Evolutionary conservation across 30 jellyfish, hydroid and myxozoan genomes (phyloP), one percentile per base, ranked within the genome.

Genomic region (Cassiopea andromeda): DNA sequence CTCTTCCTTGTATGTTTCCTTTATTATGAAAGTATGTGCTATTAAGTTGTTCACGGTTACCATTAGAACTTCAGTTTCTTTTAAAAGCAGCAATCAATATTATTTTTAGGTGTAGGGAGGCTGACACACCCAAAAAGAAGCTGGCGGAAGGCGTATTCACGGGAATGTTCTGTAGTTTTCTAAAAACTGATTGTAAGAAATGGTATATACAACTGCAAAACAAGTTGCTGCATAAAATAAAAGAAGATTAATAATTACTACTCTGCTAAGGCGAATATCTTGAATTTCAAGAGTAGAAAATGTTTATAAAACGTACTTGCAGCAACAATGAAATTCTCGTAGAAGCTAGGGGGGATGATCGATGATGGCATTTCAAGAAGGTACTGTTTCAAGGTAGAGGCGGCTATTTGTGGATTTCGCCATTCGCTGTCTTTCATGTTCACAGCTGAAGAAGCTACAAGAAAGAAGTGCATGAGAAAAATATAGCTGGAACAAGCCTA

Each of bases 331-430:
- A 95, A 95, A 43, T 82, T 64, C 7, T 91, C 98, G 48, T 95
- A 90, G 13, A 44, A 59, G 8, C 78, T 92, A 18, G 90, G 93
- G 27, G 96, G 88, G 44, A 95, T 77, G 12, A 95, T 47, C 46
- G 99, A 94, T 46, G 78, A 69, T 19, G 98, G 97, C 93, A 95
- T 78, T 69, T 95, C 99, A 69, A 91, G 80, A 5, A 95, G 83
- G 73, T 81, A 95, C 27, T 85, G 89, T 87, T 87, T 91, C 64
- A 95, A 58, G 12, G 84, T 93, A 6, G 91, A 58, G 69, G 99
- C 99, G 2, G 92, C 92, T 54, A 84, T 85, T 60, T 76, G 84
- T 17, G 98, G 98, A 61, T 89, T 96, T 59, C 71, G 81, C 98
- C 97, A 89, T 4, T 90, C 93, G n/a, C 17, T 15, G 38, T 85